A percentile compares a stretch with the other conserved stretches of the same genome.
Conservation (phyloP, 1,140 invertebrate species). For the Halictus rubicundus region DNA sequence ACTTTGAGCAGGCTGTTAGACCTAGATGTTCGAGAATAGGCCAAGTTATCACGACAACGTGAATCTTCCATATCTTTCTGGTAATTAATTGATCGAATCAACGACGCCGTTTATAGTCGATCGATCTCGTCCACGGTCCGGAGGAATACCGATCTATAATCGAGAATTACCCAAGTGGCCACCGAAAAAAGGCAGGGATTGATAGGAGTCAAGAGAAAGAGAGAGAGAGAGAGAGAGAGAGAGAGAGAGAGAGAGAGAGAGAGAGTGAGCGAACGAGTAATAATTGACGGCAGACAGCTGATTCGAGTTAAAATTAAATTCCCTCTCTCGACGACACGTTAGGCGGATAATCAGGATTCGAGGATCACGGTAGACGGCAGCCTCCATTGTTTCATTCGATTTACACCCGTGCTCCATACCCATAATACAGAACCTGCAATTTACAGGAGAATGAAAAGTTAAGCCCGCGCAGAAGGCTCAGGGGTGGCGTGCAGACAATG, state of each 20-base stretch:
- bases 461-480: conserved; percentile 73
- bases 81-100: conserved; percentile 1
- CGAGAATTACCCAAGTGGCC: conserved; percentile 7
- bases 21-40: not conserved
- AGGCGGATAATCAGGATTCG: conserved; percentile 65
- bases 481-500: conserved; percentile 76
- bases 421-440: conserved; percentile 76
- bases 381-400: conserved; percentile 79
- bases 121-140: not conserved
- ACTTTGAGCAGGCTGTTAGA: not conserved
- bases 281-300: conserved; percentile 63
- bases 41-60: too few species aligned
- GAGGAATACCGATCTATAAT: not conserved
- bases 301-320: conserved; percentile 65
- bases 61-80: not conserved
- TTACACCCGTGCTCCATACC: conserved; percentile 73
- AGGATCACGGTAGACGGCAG: conserved; percentile 65
- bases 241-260: conserved; percentile 40
- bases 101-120: conserved; percentile 9
- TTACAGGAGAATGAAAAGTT: conserved; percentile 79
- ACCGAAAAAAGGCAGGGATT: conserved; percentile 43
- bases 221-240: too few species aligned
- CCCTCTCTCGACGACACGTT: conserved; percentile 62
- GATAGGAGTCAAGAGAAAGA: too few species aligned
- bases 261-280: conserved; percentile 4